A percentile compares a stretch with the other conserved stretches of the same genome.
phyloP scores from a whole-genome alignment of 2,113 vertebrate species.

The Plotosus lineatus region DNA sequence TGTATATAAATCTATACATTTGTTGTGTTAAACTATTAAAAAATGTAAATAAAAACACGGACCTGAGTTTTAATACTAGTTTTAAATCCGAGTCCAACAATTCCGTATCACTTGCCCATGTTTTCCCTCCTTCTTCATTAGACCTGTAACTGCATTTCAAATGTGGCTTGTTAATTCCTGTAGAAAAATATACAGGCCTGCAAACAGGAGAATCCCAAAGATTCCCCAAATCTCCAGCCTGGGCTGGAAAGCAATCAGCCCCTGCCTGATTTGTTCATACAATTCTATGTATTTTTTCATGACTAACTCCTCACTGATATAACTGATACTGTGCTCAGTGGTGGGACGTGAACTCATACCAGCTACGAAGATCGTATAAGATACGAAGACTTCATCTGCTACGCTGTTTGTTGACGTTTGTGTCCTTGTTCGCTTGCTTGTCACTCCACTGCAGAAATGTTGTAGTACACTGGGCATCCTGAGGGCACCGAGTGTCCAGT shows the following conservation, averaged over 20 bases:
- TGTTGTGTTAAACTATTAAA: no score
- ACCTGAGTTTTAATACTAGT: no score
- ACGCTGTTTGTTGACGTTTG: neutral
- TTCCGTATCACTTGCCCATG: neutral
- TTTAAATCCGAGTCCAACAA: neutral
- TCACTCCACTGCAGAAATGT: neutral
- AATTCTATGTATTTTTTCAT: neutral
- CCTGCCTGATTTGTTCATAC: neutral
- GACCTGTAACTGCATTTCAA: neutral
- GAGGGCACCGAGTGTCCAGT: conserved; percentile 7
- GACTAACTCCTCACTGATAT: neutral
- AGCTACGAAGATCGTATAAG: neutral
- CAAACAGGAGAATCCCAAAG: neutral
- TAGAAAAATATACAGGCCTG: neutral
- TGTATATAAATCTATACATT: no score
- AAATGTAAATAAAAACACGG: no score
- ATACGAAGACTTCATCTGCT: neutral
- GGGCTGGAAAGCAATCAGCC: neutral
- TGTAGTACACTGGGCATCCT: neutral
- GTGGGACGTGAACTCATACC: neutral
- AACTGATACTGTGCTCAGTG: neutral
- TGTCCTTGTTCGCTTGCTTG: neutral
- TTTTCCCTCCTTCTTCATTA: neutral
- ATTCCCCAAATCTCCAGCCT: neutral
- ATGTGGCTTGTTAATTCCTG: neutral